Base-by-base conservation (phyloP, 2,888 invertebrate genomes). In the Emmelina monodactyla region DNA sequence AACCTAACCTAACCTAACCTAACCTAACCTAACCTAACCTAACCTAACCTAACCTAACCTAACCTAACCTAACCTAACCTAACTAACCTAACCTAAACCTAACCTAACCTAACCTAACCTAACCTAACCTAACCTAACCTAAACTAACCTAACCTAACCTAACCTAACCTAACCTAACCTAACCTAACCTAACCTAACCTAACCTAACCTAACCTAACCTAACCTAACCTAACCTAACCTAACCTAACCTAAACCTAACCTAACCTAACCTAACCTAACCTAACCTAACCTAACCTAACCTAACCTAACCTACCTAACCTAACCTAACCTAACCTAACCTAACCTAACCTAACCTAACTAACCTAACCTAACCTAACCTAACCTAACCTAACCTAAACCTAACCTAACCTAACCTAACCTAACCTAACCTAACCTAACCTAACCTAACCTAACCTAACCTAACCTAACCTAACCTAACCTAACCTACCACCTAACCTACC, bases 121-220 rank as follows among this genome's bases (percentile, higher is more conserved):
- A n/a, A 19, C 19, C 19, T 19, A 19, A 19, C 19, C 34, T 34
- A 34, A 34, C 34, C 34, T 34, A 34, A 34, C 34, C 33, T 34
- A 34, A 34, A 29, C 33, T 33, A 33, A 44, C 43, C 42, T 42
- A 41, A 44, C 40, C 42, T 44, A 39, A 42, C 42, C 43, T 41
- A 19, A 19, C 19, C 19, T 19, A 19, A 19, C 19, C 19, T 19
- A 19, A 5, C 19, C 9, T 6, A 42, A 42, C 41, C 39, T 39
- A 38, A 36, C 42, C 41, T 44, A n/a, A 30, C 10, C 30, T 13
- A 11, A 30, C 10, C 30, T 13, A 11, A 30, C 12, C 30, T 30
- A 30, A 30, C 30, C 30, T 30, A 30, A 30, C 30, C 30, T 30
- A 33, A 37, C 33, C 35, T 33, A 37, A 37, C 19, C 19, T 19